phyloP scores from a whole-genome alignment of 2,113 vertebrate species.

The Toxotes chatareus region DNA sequence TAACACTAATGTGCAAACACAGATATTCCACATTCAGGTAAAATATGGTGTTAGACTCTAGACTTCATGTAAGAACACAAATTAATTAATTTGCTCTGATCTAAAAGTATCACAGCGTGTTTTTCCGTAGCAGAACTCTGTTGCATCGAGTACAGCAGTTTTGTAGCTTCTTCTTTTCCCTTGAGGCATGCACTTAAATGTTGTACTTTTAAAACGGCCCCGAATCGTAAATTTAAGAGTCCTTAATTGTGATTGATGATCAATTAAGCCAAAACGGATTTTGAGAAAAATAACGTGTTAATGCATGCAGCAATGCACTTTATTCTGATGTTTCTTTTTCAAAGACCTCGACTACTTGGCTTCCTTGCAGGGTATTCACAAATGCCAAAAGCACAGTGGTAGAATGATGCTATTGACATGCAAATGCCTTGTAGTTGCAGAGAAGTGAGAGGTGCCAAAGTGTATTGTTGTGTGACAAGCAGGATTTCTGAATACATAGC shows the following conservation, averaged over 20 bases:
- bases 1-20: constrained; percentile 72
- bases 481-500: constrained; percentile 72
- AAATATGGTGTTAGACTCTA: constrained; percentile 52
- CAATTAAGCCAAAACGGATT: constrained; percentile 38
- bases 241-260: constrained; percentile 49
- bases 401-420: constrained; percentile 81
- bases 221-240: background rate
- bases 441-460: constrained; percentile 80
- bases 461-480: constrained; percentile 80
- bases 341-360: constrained; percentile 63
- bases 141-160: constrained; percentile 22
- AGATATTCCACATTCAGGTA: constrained; percentile 55
- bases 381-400: constrained; percentile 71
- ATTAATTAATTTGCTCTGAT: constrained; percentile 49
- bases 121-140: background rate
- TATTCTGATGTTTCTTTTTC: constrained; percentile 62
- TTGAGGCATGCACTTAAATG: constrained; percentile 24
- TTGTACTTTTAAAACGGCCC: constrained; percentile 7
- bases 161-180: constrained; percentile 27
- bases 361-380: constrained; percentile 62
- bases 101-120: constrained; percentile 38
- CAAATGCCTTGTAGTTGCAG: constrained; percentile 78
- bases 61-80: constrained; percentile 34
- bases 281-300: constrained; percentile 45
- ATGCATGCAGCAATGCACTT: constrained; percentile 40